phyloP scores from a whole-genome alignment of 2,113 vertebrate species.

The Strix aluco region DNA sequence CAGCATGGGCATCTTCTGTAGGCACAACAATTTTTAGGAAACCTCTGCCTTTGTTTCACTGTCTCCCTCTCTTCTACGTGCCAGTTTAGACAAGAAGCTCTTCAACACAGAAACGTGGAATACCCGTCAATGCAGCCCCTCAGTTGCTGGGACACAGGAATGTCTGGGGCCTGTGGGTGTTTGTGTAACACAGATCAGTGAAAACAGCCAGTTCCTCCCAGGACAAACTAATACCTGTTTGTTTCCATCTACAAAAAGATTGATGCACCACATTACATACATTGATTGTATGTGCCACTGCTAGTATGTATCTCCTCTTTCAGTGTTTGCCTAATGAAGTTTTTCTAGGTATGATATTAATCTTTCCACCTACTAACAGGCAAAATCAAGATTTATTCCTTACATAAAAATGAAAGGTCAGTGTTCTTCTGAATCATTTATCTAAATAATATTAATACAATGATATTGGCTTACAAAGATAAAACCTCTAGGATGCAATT shows the following conservation, averaged over 20 bases:
- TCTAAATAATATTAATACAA: conserved; percentile 11
- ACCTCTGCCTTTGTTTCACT: not conserved
- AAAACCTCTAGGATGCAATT: not conserved
- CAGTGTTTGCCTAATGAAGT: not conserved
- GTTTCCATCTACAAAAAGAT: not conserved
- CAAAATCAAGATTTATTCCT: not conserved
- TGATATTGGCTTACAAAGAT: not conserved
- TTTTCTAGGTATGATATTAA: conserved; percentile 6
- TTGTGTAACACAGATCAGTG: not conserved
- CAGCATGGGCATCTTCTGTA: not conserved
- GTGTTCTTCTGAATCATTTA: not conserved
- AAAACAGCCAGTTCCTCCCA: not conserved
- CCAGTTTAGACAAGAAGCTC: not conserved
- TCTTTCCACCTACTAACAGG: not conserved
- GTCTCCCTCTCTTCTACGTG: not conserved
- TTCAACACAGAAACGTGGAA: not conserved
- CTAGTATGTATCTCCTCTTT: not conserved
- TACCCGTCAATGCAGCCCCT: not conserved
- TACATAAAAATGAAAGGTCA: not conserved
- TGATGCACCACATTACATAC: not conserved
- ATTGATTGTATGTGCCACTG: not conserved
- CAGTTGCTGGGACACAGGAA: too few relatives aligned
- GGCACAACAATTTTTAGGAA: not conserved
- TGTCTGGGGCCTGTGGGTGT: too few relatives aligned
- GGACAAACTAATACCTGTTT: not conserved